Percentiles rank a stretch among this genome's conserved stretches.
These are phyloP conservation scores for Ypsolopha sequella DNA, from an alignment of 2,888 invertebrate genomes.

Conservation along the genomic window DNA sequence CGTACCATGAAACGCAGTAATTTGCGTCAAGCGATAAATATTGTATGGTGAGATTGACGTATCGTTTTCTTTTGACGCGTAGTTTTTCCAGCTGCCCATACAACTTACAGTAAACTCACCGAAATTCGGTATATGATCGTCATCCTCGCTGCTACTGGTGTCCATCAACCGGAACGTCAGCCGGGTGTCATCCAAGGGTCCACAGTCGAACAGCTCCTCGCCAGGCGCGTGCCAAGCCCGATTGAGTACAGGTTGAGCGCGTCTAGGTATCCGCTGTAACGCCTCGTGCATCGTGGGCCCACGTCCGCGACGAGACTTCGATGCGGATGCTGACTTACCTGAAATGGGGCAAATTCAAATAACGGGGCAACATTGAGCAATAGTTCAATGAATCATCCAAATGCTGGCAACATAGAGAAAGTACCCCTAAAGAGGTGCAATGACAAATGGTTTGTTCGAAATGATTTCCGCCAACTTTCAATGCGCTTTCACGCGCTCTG, in stretches of 20 bases:
- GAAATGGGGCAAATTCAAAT: too few relatives aligned
- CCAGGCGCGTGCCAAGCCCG: conserved; percentile 64
- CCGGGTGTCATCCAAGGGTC: conserved; percentile 38
- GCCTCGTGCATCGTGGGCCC: conserved; percentile 69
- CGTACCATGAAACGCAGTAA: too few relatives aligned
- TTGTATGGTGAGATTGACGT: too few relatives aligned
- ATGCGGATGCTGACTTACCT: conserved; percentile 14
- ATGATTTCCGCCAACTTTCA: too few relatives aligned
- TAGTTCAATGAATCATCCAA: too few relatives aligned
- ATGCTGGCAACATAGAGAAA: too few relatives aligned
- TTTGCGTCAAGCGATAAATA: too few relatives aligned
- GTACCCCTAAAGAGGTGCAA: too few relatives aligned
- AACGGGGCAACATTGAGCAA: background rate
- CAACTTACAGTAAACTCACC: conserved; percentile 31
- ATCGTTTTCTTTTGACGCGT: too few relatives aligned
- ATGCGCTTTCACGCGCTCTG: too few relatives aligned
- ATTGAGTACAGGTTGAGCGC: conserved; percentile 38
- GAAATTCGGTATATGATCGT: conserved; percentile 54
- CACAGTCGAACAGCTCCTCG: conserved; percentile 53
- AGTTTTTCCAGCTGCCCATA: too few relatives aligned
- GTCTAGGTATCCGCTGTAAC: conserved; percentile 67
- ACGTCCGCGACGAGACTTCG: conserved; percentile 47
- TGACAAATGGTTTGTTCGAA: too few relatives aligned
- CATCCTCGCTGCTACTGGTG: conserved; percentile 58
- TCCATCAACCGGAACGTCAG: conserved; percentile 37